Base-by-base conservation (phyloP, 2,113 vertebrate species). In the Stegastes partitus region DNA sequence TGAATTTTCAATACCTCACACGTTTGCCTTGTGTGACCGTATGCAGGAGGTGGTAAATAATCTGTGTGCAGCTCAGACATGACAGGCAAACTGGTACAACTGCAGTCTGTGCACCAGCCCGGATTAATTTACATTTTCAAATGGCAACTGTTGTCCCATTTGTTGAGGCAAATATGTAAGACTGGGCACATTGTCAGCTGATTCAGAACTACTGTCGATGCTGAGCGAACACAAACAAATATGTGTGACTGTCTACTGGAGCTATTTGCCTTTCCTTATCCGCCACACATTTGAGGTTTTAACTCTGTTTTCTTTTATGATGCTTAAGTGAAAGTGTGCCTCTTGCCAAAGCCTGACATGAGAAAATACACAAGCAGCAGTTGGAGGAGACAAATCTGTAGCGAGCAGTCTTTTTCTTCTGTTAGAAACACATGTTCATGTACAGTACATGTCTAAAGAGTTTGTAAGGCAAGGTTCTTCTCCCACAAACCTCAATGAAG, bases 401-500 rank as follows among this genome's bases (percentile, higher is more conserved):
- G 26, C 12, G 31, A 45, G 28, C 64, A 61, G 63, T 37, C 28
- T 31, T 55, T 34, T 63, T 72, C 57, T 67, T 58, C 37, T 50
- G 57, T 51, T 25, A 26, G 56, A 47, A 74, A 55, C 64, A 68
- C 16, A 18, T 71, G 72, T 59, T 68, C 39, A 44, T 56, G 34
- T 21, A 71, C 50, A 51, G 42, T 31, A 26, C 18, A 34, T 55
- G 44, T 59, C 1, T 6, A 53, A 45, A 44, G 25, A 39, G 57
- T 80, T 57, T 80, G 57, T 23, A 44, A 66, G 7, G 57, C 49
- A 44, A 28, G 15, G 22, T 54, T 51, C 23, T n/a, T 18, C 54
- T 21, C 59, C 42, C 31, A 89, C 93, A 77, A 81, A 97, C 97
- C 93, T 96, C 94, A 3, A 90, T 88, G 86, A 98, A 97, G 57